Conservation (phyloP, 2,888 invertebrate genomes). For the Hermaeophaga mercurialis region DNA sequence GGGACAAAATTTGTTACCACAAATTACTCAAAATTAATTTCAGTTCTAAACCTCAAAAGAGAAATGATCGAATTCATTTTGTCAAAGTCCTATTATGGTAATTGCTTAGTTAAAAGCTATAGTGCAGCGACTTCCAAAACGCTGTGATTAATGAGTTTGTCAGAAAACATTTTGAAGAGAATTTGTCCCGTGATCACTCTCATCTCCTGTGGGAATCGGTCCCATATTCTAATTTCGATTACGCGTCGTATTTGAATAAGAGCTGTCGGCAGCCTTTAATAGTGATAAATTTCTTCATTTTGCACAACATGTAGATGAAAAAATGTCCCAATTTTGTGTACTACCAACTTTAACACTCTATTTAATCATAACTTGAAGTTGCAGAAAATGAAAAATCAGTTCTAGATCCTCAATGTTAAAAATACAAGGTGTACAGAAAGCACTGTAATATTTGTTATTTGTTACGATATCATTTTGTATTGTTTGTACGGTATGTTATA, state of each 20-base stretch:
- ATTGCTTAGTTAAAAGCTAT: slow-evolving; percentile 40
- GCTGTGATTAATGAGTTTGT: slow-evolving; percentile 48
- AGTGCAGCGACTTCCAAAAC: slow-evolving; percentile 37
- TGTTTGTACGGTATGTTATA: too few relatives aligned
- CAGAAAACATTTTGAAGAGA: slow-evolving; percentile 48
- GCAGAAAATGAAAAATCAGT: too few relatives aligned
- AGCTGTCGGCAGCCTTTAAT: slow-evolving; percentile 40
- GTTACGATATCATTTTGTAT: too few relatives aligned
- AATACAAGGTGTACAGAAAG: too few relatives aligned
- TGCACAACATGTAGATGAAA: slow-evolving; percentile 8
- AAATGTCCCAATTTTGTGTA: neutral
- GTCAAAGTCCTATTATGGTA: slow-evolving; percentile 20
- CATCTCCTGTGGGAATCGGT: slow-evolving; percentile 36
- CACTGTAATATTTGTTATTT: too few relatives aligned
- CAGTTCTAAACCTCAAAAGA: neutral
- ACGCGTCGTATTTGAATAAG: slow-evolving; percentile 43
- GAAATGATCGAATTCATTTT: slow-evolving; percentile 8
- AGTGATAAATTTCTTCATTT: slow-evolving; percentile 39
- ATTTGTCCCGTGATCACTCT: slow-evolving; percentile 51
- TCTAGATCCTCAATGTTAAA: too few relatives aligned
- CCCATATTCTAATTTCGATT: slow-evolving; percentile 41
- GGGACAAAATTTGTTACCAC: too few relatives aligned
- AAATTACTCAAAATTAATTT: too few relatives aligned
- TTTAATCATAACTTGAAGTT: too few relatives aligned
- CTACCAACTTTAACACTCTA: too few relatives aligned